These are phyloP conservation scores for Poeciliopsis occidentalis DNA, from an alignment of 2,113 vertebrate genomes.

Conservation along the genomic window DNA sequence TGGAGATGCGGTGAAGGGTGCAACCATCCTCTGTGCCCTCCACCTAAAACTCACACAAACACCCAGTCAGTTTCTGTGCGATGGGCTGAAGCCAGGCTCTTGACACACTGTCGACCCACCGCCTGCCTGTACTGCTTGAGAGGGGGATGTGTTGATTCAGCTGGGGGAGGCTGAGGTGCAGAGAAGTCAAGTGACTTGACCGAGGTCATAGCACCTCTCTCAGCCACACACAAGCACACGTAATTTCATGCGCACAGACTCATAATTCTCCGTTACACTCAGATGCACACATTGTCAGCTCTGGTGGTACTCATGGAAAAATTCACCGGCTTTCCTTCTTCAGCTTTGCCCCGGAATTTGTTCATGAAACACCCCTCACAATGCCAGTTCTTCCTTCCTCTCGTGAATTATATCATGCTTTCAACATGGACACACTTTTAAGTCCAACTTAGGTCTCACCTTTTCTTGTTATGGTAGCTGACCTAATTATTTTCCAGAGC, in stretches of 20 bases:
- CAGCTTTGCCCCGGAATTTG: constrained; percentile 42
- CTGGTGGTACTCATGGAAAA: constrained; percentile 27
- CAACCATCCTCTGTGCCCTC: constrained; percentile 43
- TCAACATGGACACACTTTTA: constrained; percentile 53
- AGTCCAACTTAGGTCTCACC: constrained; percentile 61
- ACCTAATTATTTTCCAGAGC: constrained; percentile 56
- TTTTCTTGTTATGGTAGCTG: constrained; percentile 64
- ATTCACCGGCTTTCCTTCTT: constrained; percentile 36
- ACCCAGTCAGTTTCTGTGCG: constrained; percentile 63
- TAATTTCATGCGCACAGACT: constrained; percentile 17
- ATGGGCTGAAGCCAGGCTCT: constrained; percentile 67
- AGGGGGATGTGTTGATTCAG: constrained; percentile 78
- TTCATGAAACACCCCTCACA: constrained; percentile 63
- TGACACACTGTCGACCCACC: constrained; percentile 64
- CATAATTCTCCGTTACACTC: constrained; percentile 21
- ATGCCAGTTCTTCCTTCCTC: constrained; percentile 62
- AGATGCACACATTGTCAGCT: constrained; percentile 28
- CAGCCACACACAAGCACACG: constrained; percentile 34
- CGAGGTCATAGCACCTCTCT: constrained; percentile 69
- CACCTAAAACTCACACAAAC: constrained; percentile 70
- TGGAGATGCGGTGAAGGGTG: constrained; percentile 62
- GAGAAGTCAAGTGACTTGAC: constrained; percentile 81
- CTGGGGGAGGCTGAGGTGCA: constrained; percentile 73
- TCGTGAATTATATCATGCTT: constrained; percentile 46
- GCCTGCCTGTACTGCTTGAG: constrained; percentile 39